These are phyloP conservation scores for Ciconia stormi DNA, from an alignment of 2,113 vertebrate genomes.

Conservation along the genomic window DNA sequence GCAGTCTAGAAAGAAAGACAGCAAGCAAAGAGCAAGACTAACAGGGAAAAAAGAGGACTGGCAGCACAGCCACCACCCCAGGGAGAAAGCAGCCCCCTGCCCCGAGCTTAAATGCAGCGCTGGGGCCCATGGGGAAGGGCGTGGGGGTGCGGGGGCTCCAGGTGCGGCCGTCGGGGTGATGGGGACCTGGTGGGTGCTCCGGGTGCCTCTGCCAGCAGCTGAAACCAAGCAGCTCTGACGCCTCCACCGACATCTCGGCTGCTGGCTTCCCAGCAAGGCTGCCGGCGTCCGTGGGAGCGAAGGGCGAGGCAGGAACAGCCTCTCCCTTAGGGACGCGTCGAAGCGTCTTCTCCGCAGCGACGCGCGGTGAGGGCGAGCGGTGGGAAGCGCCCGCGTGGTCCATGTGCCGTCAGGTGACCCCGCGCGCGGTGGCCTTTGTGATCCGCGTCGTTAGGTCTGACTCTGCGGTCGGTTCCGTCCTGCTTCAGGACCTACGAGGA, in stretches of 20 bases:
- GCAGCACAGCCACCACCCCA: fast-evolving
- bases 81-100: fast-evolving
- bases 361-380: fast-evolving
- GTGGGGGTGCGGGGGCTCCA: background rate
- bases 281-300: fast-evolving
- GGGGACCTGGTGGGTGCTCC: background rate
- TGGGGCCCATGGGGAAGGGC: background rate
- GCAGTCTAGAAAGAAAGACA: fast-evolving
- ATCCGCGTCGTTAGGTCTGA: too few relatives aligned
- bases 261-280: background rate
- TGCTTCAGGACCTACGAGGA: too few relatives aligned
- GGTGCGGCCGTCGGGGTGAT: background rate
- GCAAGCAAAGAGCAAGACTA: fast-evolving
- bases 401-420: background rate
- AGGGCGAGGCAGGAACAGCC: background rate
- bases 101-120: background rate
- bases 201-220: background rate
- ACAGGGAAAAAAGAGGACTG: fast-evolving
- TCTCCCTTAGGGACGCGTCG: fast-evolving
- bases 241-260: fast-evolving
- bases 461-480: background rate
- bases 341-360: background rate
- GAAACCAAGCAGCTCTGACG: background rate
- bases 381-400: fast-evolving
- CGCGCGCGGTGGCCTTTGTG: too few relatives aligned